Evolutionary conservation across 2,113 vertebrate species (phyloP).

Genomic region (Corythaeola cristata): DNA sequence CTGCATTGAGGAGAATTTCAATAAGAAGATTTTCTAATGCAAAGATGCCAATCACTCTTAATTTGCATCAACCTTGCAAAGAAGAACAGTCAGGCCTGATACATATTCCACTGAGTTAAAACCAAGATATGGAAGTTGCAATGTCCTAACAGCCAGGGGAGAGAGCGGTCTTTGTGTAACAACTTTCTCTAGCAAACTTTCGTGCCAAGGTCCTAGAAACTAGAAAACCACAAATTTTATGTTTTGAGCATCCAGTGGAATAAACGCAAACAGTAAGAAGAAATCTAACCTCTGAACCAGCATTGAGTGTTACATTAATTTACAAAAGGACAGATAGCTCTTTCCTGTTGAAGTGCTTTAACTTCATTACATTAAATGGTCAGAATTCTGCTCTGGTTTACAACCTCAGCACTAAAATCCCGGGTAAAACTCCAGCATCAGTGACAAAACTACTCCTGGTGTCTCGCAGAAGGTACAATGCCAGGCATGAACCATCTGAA

Average conservation of each 20-base stretch:
- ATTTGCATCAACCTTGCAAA: background rate
- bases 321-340: background rate
- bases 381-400: background rate
- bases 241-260: background rate
- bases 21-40: background rate
- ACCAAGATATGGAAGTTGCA: background rate
- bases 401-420: rapidly evolving
- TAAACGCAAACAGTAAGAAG: background rate
- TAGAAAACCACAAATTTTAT: background rate
- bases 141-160: background rate
- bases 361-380: background rate
- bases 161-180: rapidly evolving
- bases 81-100: background rate
- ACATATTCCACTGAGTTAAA: background rate
- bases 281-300: background rate
- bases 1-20: background rate
- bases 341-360: background rate
- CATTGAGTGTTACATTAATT: background rate
- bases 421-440: background rate
- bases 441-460: background rate
- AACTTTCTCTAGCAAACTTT: background rate
- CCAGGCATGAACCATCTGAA: background rate
- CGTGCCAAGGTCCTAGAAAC: background rate
- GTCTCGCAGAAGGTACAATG: background rate
- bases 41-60: background rate